Percentiles rank a stretch among this genome's conserved stretches.
These are phyloP conservation scores for Neodontobutis hainanensis DNA, from an alignment of 2,113 vertebrate genomes.

Conservation along the genomic window DNA sequence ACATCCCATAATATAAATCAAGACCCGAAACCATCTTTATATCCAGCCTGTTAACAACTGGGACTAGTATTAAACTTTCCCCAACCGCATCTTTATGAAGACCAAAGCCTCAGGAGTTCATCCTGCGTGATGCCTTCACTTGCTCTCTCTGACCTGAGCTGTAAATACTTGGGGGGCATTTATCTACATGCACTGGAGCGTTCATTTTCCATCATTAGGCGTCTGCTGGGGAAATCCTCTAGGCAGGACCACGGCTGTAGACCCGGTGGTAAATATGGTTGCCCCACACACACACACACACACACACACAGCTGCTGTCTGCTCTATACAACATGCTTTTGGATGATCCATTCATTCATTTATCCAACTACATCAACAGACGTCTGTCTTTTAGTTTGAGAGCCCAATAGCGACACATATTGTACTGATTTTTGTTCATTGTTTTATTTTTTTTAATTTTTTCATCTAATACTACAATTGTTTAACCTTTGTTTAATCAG, in stretches of 20 bases:
- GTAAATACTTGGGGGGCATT: constrained; percentile 58
- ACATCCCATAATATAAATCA: background rate
- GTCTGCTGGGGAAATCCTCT: constrained; percentile 49
- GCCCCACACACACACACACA: no score
- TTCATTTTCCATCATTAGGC: constrained; percentile 78
- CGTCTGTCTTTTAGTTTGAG: background rate
- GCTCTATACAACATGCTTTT: constrained; percentile 42
- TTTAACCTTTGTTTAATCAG: background rate
- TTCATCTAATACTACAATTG: background rate
- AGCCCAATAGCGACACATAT: background rate
- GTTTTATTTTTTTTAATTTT: no score
- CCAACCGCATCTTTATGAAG: constrained; percentile 55
- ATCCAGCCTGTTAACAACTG: constrained; percentile 1
- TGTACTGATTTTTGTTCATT: background rate
- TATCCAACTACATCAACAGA: background rate
- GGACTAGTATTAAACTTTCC: constrained; percentile 48
- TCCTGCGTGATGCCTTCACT: constrained; percentile 41
- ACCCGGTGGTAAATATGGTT: constrained; percentile 65
- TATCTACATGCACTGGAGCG: constrained; percentile 61
- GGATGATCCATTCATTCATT: constrained; percentile 14
- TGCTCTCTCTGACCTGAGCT: constrained; percentile 21
- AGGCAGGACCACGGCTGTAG: constrained; percentile 57
- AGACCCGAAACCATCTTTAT: background rate
- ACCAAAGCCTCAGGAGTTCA: constrained; percentile 52
- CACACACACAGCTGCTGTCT: constrained; percentile 46